Percentiles rank a stretch among this genome's conserved stretches.
phyloP scores from a whole-genome alignment of 2,113 vertebrate species.

The Gadus chalcogrammus region DNA sequence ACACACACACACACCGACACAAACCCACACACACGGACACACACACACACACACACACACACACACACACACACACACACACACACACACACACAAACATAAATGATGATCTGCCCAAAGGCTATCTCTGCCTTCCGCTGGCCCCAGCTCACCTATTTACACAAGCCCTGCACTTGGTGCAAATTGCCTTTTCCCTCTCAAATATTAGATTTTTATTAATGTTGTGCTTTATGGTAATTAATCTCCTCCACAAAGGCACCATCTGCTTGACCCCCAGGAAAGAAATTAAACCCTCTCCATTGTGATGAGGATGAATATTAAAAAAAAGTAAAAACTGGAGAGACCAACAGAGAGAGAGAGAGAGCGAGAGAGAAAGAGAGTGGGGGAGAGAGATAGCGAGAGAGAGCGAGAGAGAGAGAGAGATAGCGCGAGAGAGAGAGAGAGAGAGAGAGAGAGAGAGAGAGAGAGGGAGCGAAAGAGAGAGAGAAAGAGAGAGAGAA shows the following conservation, averaged over 20 bases:
- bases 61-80: too few species aligned
- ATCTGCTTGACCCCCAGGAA: slow-evolving; percentile 67
- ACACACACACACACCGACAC: slow-evolving; percentile 36
- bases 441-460: too few species aligned
- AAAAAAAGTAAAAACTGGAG: slow-evolving; percentile 2
- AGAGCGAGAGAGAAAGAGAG: slow-evolving; percentile 6
- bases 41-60: too few species aligned
- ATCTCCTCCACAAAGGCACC: slow-evolving; percentile 72
- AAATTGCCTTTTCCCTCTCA: slow-evolving; percentile 67
- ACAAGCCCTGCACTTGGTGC: slow-evolving; percentile 45
- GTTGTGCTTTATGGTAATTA: slow-evolving; percentile 63
- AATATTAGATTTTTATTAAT: slow-evolving; percentile 77
- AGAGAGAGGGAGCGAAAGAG: too few species aligned
- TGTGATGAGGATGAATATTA: slow-evolving; percentile 70
- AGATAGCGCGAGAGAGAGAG: too few species aligned
- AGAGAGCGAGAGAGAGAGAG: too few species aligned
- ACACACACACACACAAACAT: slow-evolving; percentile 28
- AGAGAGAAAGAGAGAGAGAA: too few species aligned
- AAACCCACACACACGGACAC: too few species aligned
- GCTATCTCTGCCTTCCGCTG: slow-evolving; percentile 48
- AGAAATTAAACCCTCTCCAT: slow-evolving; percentile 56
- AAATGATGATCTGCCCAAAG: slow-evolving; percentile 55
- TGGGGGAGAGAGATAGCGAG: too few species aligned
- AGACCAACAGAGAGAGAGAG: slow-evolving; percentile 13
- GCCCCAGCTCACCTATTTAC: slow-evolving; percentile 60